These are phyloP conservation scores for Yoshiicerus persimilis DNA, from an alignment of 1,140 invertebrate genomes.

Conservation along the genomic window DNA sequence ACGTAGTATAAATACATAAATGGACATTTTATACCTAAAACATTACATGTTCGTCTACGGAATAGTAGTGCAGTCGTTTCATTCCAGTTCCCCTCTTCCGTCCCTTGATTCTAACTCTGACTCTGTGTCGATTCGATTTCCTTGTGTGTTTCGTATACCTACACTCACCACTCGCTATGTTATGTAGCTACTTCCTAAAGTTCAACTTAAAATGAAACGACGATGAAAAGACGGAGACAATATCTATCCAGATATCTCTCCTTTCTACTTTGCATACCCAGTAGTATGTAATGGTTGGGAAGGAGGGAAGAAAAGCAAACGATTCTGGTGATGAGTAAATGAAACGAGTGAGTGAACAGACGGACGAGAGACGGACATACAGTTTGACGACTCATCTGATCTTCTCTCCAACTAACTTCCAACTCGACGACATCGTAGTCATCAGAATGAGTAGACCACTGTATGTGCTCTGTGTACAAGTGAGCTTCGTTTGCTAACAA, in stretches of 20 bases:
- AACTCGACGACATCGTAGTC: not conserved
- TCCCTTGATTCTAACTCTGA: not conserved
- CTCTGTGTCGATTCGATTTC: not conserved
- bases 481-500: not conserved
- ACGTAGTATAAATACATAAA: too few species aligned
- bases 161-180: too few species aligned
- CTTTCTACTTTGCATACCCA: not conserved
- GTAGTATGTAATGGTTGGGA: not conserved
- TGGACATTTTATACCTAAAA: not conserved
- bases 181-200: not conserved
- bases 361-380: not conserved
- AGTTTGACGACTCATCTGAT: not conserved
- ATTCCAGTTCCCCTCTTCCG: not conserved
- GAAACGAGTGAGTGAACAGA: not conserved
- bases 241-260: not conserved
- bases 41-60: too few species aligned
- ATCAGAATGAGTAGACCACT: not conserved
- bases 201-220: not conserved
- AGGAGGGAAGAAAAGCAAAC: not conserved
- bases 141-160: not conserved
- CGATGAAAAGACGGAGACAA: not conserved
- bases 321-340: not conserved
- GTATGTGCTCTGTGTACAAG: not conserved
- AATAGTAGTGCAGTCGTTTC: not conserved
- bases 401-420: not conserved